Percentiles rank a stretch among this genome's conserved stretches.
phyloP scores from a whole-genome alignment of 2,113 vertebrate species.

The Solea senegalensis region DNA sequence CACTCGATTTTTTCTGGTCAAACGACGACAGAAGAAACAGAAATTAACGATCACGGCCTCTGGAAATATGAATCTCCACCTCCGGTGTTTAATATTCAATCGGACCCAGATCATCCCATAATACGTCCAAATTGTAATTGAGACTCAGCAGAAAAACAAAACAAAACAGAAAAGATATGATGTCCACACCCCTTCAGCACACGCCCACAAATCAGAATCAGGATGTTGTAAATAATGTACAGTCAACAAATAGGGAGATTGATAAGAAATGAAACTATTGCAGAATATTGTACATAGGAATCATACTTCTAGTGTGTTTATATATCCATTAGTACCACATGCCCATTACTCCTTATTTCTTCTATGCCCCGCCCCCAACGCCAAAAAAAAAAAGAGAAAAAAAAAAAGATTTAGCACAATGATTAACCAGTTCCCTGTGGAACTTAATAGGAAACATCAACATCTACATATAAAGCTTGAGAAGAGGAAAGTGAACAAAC shows the following conservation, averaged over 20 bases:
- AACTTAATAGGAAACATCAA: conserved; percentile 47
- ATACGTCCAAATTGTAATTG: conserved; percentile 69
- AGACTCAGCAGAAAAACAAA: conserved; percentile 63
- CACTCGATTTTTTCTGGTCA: conserved; percentile 14
- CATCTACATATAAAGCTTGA: conserved; percentile 39
- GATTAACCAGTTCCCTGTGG: conserved; percentile 50
- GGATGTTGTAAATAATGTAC: conserved; percentile 81
- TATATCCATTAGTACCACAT: conserved; percentile 64
- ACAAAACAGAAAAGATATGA: conserved; percentile 51
- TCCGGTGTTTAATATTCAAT: conserved; percentile 51
- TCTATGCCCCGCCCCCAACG: conserved; percentile 19
- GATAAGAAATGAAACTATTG: conserved; percentile 68
- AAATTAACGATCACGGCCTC: conserved; percentile 56
- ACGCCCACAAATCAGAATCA: conserved; percentile 70
- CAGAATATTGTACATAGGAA: conserved; percentile 74
- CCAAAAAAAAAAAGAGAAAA: background rate
- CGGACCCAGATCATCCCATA: conserved; percentile 51
- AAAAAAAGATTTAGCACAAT: conserved; percentile 59
- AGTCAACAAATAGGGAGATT: conserved; percentile 71
- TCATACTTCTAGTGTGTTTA: conserved; percentile 69
- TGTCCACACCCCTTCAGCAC: conserved; percentile 67
- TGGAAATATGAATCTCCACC: conserved; percentile 56
- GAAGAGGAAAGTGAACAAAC: conserved; percentile 28
- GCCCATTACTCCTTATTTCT: conserved; percentile 58
- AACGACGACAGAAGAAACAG: conserved; percentile 48